Conservation (phyloP, 2,797 vertebrate genomes). For the Hapalemur alaotrensis region DNA sequence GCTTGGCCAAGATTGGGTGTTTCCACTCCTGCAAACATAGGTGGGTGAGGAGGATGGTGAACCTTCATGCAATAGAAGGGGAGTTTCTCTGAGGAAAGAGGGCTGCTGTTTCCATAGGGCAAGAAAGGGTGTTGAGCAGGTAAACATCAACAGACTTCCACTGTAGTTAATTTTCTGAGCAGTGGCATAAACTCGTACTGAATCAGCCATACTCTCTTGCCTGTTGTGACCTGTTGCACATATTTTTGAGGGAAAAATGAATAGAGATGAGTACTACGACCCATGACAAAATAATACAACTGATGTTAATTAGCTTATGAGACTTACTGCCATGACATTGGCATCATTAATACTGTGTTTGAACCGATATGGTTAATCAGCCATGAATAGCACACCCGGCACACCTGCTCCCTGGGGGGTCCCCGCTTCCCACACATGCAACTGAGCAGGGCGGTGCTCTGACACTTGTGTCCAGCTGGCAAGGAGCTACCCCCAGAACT, state of each 20-base stretch:
- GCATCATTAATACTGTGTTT: neutral
- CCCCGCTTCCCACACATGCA: neutral
- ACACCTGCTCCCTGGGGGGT: neutral
- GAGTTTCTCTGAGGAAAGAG: neutral
- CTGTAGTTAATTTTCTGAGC: neutral
- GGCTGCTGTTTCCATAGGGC: neutral
- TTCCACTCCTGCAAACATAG: neutral
- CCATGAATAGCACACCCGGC: neutral
- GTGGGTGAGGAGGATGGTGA: neutral
- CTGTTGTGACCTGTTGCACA: neutral
- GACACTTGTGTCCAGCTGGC: neutral
- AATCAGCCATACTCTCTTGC: neutral
- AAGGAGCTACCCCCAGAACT: neutral
- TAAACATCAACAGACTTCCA: neutral
- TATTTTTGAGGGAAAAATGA: neutral
- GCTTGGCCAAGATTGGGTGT: neutral
- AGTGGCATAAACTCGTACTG: neutral
- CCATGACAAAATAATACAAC: neutral
- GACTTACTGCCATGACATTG: neutral
- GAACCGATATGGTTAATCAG: neutral
- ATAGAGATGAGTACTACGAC: neutral
- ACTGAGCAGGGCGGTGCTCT: neutral
- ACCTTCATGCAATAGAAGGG: neutral
- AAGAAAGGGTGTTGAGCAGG: neutral
- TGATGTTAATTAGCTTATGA: neutral